phyloP scores from a whole-genome alignment of 2,888 invertebrate genomes.

The Prenolepis imparis region DNA sequence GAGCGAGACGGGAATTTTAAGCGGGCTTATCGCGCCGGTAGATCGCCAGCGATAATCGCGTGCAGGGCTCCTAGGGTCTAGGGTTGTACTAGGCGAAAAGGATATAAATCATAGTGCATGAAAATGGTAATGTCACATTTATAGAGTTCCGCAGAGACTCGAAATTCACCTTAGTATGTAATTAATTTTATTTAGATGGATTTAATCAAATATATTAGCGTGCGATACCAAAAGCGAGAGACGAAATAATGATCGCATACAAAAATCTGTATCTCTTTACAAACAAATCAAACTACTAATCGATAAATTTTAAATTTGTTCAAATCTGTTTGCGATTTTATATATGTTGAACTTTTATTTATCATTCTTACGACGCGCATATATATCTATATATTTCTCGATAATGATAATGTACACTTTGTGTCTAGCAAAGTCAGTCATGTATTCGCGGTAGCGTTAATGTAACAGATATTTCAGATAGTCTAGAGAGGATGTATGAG shows the following conservation, averaged over 20 bases:
- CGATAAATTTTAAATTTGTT: too few species aligned
- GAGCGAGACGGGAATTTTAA: constrained; percentile 38
- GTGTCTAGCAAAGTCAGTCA: background rate
- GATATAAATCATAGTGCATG: background rate
- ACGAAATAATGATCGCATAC: too few species aligned
- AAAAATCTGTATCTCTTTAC: too few species aligned
- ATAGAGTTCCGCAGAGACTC: background rate
- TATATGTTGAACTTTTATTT: background rate
- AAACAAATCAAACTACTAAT: too few species aligned
- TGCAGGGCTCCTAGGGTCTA: background rate
- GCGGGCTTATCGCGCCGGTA: constrained; percentile 28
- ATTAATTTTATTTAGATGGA: background rate
- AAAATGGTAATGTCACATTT: constrained; percentile 13
- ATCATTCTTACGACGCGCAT: background rate
- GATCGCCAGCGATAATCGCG: constrained; percentile 40
- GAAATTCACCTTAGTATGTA: background rate
- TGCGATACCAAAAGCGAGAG: background rate
- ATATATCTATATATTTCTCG: background rate
- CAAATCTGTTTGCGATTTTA: background rate
- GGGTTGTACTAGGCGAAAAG: background rate
- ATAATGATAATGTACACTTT: background rate
- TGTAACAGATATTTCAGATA: constrained; percentile 44
- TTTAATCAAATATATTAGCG: background rate
- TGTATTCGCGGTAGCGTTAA: background rate
- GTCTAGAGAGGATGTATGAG: constrained; percentile 32